These are phyloP conservation scores for Apomyelois bistriatella DNA, from an alignment of 2,888 invertebrate genomes.

Conservation along the genomic window DNA sequence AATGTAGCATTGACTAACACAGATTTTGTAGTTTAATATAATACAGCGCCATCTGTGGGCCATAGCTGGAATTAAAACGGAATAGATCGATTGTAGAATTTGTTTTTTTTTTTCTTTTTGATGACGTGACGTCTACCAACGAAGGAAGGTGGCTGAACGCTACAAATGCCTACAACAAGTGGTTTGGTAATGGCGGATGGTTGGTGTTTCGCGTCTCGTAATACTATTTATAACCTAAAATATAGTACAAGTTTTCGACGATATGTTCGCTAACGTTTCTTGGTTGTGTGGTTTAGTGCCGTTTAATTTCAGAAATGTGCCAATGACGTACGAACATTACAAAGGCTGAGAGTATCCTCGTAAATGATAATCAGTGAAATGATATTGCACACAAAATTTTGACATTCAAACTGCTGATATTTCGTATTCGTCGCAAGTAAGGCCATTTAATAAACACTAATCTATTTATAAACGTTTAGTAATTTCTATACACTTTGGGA, in stretches of 20 bases:
- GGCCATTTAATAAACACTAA: slow-evolving; percentile 80
- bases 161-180: slow-evolving; percentile 56
- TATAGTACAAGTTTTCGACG: slow-evolving; percentile 80
- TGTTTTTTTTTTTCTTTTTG: slow-evolving; percentile 51
- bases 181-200: slow-evolving; percentile 78
- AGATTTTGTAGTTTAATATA: too few relatives aligned
- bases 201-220: slow-evolving; percentile 78
- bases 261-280: slow-evolving; percentile 78
- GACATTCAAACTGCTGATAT: slow-evolving; percentile 79
- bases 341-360: slow-evolving; percentile 65
- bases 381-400: slow-evolving; percentile 79
- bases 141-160: slow-evolving; percentile 49
- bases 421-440: slow-evolving; percentile 80
- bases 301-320: slow-evolving; percentile 72
- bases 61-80: slow-evolving; percentile 20
- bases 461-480: slow-evolving; percentile 80
- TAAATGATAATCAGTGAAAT: slow-evolving; percentile 76
- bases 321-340: slow-evolving; percentile 71
- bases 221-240: slow-evolving; percentile 81
- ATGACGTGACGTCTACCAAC: slow-evolving; percentile 65
- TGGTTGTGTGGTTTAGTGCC: slow-evolving; percentile 75
- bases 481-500: slow-evolving; percentile 77
- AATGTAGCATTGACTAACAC: too few relatives aligned
- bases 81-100: slow-evolving; percentile 24
- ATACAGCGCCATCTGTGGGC: slow-evolving; percentile 44